A percentile compares a stretch with the other conserved stretches of the same genome.
phyloP scores from a whole-genome alignment of 35 echinoderm and acorn worm species.

The Ophiothrix spiculata region DNA sequence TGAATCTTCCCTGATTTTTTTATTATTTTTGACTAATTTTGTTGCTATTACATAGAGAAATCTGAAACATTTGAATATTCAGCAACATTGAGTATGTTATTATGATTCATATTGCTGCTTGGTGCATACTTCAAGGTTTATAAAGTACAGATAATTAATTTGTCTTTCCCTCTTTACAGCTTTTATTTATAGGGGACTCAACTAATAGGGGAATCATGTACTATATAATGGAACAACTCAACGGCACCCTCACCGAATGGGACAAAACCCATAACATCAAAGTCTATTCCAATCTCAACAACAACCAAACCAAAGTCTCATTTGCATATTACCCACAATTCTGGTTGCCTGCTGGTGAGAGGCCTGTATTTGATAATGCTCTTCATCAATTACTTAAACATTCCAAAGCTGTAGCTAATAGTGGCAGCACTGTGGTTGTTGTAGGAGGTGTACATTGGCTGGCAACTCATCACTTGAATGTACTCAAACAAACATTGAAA shows the following conservation, averaged over 20 bases:
- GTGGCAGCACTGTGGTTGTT: constrained; percentile 63
- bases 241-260: constrained; percentile 80
- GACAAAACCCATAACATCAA: constrained; percentile 94
- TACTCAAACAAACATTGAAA: constrained; percentile 53
- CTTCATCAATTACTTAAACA: constrained; percentile 53
- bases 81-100: too few relatives aligned
- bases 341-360: constrained; percentile 73
- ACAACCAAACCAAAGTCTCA: constrained; percentile 52
- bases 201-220: constrained; percentile 99
- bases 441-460: constrained; percentile 91
- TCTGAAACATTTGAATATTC: too few relatives aligned
- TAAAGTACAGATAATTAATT: too few relatives aligned
- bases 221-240: constrained; percentile 88
- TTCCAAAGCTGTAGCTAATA: constrained; percentile 56
- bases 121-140: too few relatives aligned
- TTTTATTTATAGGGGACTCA: constrained; percentile 93
- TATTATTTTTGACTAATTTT: too few relatives aligned
- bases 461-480: constrained; percentile 78
- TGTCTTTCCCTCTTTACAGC: too few relatives aligned
- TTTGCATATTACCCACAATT: constrained; percentile 99
- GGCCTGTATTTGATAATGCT: constrained; percentile 72
- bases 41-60: too few relatives aligned
- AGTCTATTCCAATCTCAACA: constrained; percentile 84
- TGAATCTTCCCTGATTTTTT: too few relatives aligned
- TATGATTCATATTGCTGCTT: too few relatives aligned